Base-by-base conservation (phyloP, 2,888 invertebrate species). In the Lypha dubia region DNA sequence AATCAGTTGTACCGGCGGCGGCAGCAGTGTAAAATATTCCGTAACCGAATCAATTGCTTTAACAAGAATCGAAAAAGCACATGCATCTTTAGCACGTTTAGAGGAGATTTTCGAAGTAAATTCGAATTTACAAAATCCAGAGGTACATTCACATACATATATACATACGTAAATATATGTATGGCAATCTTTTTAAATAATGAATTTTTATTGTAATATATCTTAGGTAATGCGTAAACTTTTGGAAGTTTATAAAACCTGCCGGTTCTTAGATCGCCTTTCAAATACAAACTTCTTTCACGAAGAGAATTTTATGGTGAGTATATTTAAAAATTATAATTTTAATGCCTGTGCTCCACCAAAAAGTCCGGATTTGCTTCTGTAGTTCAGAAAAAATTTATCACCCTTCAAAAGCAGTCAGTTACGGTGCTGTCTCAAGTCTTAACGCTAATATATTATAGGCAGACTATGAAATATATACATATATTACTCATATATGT, bases 271-370 rank as follows among this genome's bases (percentile, higher is more conserved):
- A 91, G 97, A 98, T 92, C 96, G 96, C 87, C 93, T 97, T 77
- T 95, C 98, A 94, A 96, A 96, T 65, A 97, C 97, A 0, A 94
- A 95, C 4, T 97, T 96, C 92, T 98, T 98, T 92, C 96, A 96
- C 87, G 96, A 96, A 89, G 94, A 95, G 89, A 95, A 97, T 92
- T 97, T 97, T 91, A 94, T 95, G 93, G 95, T 95, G 90, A 93
- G 92, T 75, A 28, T 3, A 24, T 53, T 53, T 22, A 11, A 20
- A 46, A n/a, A 17, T 46, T 17, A 20, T 17, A 17, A 20, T 20
- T 15, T 3, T 15, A 0, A 44, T 3, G 6, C 15, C 15, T 44
- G 38, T 13, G 3, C 13, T 11, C 13, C 1, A 38, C 11, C 9
- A 1, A 11, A n/a, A 11, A 38, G 38, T 11, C 0, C 13, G 38